phyloP scores from a whole-genome alignment of 2,797 vertebrate genomes.

The Anas bahamensis region DNA sequence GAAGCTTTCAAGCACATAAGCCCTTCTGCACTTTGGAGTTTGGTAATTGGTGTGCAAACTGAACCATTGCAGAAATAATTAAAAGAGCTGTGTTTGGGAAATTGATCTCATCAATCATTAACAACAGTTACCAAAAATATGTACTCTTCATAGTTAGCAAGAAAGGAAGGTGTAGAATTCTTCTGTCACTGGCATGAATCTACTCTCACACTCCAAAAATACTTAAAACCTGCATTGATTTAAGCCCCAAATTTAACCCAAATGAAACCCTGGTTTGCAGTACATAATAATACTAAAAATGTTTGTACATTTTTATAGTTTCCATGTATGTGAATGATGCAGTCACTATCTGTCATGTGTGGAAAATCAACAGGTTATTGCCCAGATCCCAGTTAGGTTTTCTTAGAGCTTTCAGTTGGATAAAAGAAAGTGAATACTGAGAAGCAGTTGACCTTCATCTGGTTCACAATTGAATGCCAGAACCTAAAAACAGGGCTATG shows the following conservation, averaged over 20 bases:
- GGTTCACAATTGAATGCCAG: background rate
- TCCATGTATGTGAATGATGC: background rate
- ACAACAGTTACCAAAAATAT: background rate
- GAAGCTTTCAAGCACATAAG: background rate
- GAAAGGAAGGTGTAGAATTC: background rate
- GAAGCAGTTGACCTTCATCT: background rate
- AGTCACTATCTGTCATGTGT: background rate
- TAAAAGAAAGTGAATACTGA: background rate
- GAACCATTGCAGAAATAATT: constrained; percentile 42
- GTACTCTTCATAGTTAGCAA: background rate
- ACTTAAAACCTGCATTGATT: background rate
- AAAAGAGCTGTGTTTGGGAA: background rate
- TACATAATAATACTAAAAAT: background rate
- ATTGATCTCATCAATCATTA: constrained; percentile 6
- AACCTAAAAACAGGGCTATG: background rate
- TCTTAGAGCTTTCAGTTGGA: background rate
- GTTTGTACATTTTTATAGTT: background rate
- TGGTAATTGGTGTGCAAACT: background rate
- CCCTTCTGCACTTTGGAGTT: background rate
- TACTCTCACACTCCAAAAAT: background rate
- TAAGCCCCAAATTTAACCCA: background rate
- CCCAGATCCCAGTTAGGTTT: background rate
- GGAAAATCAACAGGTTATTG: background rate
- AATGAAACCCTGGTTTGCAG: background rate
- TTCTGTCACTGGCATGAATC: background rate